Base-by-base conservation (phyloP, 2,888 invertebrate species). In the Ormyrus thymus region DNA sequence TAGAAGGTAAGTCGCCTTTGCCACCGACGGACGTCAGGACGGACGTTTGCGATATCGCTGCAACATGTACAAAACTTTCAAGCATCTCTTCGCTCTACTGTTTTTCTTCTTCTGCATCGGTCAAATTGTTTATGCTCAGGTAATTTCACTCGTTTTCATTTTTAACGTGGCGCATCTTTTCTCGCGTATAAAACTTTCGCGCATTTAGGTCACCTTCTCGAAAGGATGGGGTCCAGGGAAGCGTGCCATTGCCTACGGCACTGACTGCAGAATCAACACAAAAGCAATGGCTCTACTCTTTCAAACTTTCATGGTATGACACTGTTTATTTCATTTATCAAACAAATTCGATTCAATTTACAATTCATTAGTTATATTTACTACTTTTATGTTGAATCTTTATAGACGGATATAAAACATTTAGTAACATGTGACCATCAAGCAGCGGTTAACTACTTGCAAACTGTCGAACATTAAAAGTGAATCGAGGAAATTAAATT, bases 201-300 rank as follows among this genome's bases (percentile, higher is more conserved):
- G 9, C 8, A 10, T 56, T 9, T 43, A 83, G 83, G 76, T 83
- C 6, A 83, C 82, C 10, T 79, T 82, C 58, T 83, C 82, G 8
- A 82, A 78, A 74, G 83, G 82, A 55, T 83, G 83, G 83, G 83
- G 83, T 15, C 81, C 83, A 51, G 83, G 83, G 53, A 83, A 83
- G 61, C 79, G 83, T 48, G 79, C 68, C 2, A 71, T 65, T 5
- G 58, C 74, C 1, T 72, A 71, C 43, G 81, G 80, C 10, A 79
- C 46, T 48, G 80, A 82, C 6, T 83, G 81, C 62, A 58, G 66
- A 53, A 62, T 80, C 46, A 81, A 83, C n/a, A 15, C 71, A 29
- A 81, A 80, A 45, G 76, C 78, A 4, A 10, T 78, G 62, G 69
- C 75, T 50, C 58, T 71, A 10, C 56, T 78, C 50, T 70, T 83